A percentile compares a stretch with the other conserved stretches of the same genome.
These are phyloP conservation scores for Gobio occitaniae DNA, from an alignment of 2,797 vertebrate genomes.

Conservation along the genomic window DNA sequence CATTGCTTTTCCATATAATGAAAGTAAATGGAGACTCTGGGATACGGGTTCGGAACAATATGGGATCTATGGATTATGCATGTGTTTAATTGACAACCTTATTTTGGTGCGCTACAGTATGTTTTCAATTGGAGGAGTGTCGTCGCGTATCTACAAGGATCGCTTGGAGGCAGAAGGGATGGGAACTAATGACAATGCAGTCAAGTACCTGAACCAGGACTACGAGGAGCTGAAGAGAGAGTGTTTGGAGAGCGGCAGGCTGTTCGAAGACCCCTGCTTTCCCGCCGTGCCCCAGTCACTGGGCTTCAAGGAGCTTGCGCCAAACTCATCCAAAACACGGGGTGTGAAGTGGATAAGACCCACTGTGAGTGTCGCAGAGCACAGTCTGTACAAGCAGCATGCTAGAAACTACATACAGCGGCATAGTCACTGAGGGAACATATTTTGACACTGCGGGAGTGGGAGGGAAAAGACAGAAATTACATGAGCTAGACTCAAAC, in stretches of 20 bases:
- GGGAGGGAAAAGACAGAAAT: neutral
- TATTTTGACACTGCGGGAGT: neutral
- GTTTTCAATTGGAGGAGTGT: slow-evolving; percentile 77
- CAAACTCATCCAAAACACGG: slow-evolving; percentile 76
- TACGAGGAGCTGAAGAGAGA: slow-evolving; percentile 79
- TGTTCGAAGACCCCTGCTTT: slow-evolving; percentile 88
- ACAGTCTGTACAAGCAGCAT: neutral
- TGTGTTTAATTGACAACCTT: neutral
- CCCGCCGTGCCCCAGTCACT: slow-evolving; percentile 79
- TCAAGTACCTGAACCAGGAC: slow-evolving; percentile 81
- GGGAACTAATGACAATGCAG: slow-evolving; percentile 78
- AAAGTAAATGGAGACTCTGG: neutral
- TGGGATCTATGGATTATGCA: neutral
- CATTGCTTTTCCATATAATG: neutral
- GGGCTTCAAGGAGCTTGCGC: slow-evolving; percentile 89
- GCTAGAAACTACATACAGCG: neutral
- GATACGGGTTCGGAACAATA: neutral
- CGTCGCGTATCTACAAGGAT: slow-evolving; percentile 73
- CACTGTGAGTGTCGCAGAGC: slow-evolving; percentile 71
- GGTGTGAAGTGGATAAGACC: slow-evolving; percentile 87
- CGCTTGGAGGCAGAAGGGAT: slow-evolving; percentile 80
- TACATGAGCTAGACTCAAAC: neutral
- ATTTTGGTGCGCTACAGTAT: slow-evolving; percentile 61
- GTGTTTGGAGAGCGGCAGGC: slow-evolving; percentile 76
- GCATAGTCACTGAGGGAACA: neutral